These are phyloP conservation scores for Ommatoiulus sabulosus DNA, from an alignment of 2,888 invertebrate species.

Conservation along the genomic window DNA sequence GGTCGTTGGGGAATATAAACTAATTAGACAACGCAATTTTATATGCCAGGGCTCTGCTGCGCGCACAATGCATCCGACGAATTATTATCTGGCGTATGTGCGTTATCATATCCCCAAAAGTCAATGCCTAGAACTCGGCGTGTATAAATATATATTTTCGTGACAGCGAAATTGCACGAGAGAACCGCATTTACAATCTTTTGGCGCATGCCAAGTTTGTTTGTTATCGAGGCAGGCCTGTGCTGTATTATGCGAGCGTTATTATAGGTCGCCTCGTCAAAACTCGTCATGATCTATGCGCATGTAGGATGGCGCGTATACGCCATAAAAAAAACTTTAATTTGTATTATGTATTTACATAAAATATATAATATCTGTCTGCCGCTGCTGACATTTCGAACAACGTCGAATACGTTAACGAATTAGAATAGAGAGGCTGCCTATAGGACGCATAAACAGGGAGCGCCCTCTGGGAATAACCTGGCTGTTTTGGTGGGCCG, in stretches of 20 bases:
- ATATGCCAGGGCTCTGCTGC: slow-evolving; percentile 44
- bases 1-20: slow-evolving; percentile 53
- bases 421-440: neutral
- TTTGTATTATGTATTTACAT: slow-evolving; percentile 48
- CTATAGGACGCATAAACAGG: slow-evolving; percentile 38
- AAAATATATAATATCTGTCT: slow-evolving; percentile 46
- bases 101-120: slow-evolving; percentile 45
- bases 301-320: too few relatives aligned
- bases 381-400: slow-evolving; percentile 5
- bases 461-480: neutral
- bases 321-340: slow-evolving; percentile 42
- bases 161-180: slow-evolving; percentile 48
- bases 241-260: too few relatives aligned
- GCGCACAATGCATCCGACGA: slow-evolving; percentile 29
- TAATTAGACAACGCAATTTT: slow-evolving; percentile 56
- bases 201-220: slow-evolving; percentile 41
- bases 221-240: slow-evolving; percentile 38
- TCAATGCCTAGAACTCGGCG: slow-evolving; percentile 32
- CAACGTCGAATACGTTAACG: slow-evolving; percentile 40
- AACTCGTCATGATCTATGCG: slow-evolving; percentile 42
- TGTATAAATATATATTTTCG: slow-evolving; percentile 48
- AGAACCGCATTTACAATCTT: slow-evolving; percentile 46
- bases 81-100: slow-evolving; percentile 33
- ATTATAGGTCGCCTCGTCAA: slow-evolving; percentile 33
- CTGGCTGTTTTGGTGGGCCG: neutral